These are phyloP conservation scores for Myotis myotis DNA, from an alignment of 2,797 vertebrate species.

Conservation along the genomic window DNA sequence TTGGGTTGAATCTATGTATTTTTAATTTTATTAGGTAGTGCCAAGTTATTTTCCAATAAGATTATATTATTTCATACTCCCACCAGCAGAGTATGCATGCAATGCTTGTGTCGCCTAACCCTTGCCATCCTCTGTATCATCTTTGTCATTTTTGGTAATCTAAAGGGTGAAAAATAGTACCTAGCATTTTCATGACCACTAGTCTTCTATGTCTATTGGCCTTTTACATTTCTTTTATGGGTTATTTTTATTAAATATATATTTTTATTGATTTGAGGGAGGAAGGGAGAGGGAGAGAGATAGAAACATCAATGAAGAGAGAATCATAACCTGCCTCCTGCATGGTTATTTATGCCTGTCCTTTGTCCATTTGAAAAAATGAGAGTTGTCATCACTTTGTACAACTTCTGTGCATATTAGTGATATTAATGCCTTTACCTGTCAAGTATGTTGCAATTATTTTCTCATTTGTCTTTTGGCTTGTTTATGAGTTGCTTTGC, in stretches of 20 bases:
- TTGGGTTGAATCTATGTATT: background rate
- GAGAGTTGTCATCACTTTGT: background rate
- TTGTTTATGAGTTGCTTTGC: slow-evolving; percentile 19
- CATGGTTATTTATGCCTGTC: background rate
- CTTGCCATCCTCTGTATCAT: background rate
- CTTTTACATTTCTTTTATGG: background rate
- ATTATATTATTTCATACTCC: background rate
- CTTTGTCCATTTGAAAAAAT: slow-evolving; percentile 29
- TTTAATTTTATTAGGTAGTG: slow-evolving; percentile 32
- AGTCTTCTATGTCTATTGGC: background rate
- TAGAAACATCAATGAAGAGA: too few relatives aligned
- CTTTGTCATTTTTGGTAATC: slow-evolving; percentile 25
- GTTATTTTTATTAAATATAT: background rate
- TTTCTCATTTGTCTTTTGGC: slow-evolving; percentile 42
- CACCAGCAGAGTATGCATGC: background rate
- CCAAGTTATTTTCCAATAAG: background rate
- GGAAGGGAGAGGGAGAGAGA: too few relatives aligned
- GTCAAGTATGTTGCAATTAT: background rate
- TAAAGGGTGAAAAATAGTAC: slow-evolving; percentile 1
- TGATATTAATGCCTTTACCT: slow-evolving; percentile 28
- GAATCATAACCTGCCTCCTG: too few relatives aligned
- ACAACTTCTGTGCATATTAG: background rate
- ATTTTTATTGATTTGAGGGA: too few relatives aligned
- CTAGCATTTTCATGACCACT: background rate
- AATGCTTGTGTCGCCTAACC: background rate